A percentile compares a stretch with the other conserved stretches of the same genome.
Conservation (phyloP, 2,888 invertebrate genomes). For the Euzophera pinguis region DNA sequence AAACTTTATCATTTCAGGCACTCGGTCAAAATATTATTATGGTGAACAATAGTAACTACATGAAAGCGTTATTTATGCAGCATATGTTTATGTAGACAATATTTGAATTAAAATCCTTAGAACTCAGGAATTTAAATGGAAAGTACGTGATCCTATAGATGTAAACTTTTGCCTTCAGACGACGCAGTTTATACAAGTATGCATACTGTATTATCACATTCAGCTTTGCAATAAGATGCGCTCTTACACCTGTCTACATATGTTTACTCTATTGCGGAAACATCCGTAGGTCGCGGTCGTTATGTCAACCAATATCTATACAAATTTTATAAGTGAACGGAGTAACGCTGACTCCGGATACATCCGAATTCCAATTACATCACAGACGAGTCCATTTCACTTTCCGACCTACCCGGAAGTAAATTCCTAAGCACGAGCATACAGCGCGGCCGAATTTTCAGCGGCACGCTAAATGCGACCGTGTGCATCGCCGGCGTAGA, state of each 20-base stretch:
- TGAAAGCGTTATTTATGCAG: no score
- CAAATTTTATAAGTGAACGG: constrained; percentile 75
- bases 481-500: constrained; percentile 40
- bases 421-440: constrained; percentile 79
- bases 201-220: background rate
- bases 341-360: constrained; percentile 76
- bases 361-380: constrained; percentile 80
- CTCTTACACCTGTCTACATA: constrained; percentile 47
- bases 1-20: no score
- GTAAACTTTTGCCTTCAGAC: no score
- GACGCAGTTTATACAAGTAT: no score
- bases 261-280: constrained; percentile 54
- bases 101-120: no score
- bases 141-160: no score
- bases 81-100: no score
- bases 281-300: constrained; percentile 52
- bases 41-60: no score
- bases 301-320: constrained; percentile 72
- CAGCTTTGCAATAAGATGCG: background rate
- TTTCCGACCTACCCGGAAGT: constrained; percentile 80
- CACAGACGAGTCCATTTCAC: constrained; percentile 79
- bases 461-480: constrained; percentile 43
- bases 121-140: no score
- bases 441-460: constrained; percentile 67
- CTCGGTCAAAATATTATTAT: no score